Conservation (phyloP, 1,140 invertebrate genomes). For the Laodelphax striatellus region DNA sequence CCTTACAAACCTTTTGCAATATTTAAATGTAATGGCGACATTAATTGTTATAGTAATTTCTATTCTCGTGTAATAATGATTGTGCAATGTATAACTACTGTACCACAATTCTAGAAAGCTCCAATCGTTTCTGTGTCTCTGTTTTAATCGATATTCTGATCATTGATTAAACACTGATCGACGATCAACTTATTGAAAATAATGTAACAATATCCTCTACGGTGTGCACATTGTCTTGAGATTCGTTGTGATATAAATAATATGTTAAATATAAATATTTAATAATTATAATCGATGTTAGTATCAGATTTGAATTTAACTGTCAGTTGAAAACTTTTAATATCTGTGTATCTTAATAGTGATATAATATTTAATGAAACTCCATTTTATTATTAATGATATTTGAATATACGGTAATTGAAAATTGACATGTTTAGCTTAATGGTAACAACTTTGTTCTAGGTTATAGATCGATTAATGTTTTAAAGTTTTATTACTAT, state of each 20-base stretch:
- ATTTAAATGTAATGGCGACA: no score
- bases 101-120: no score
- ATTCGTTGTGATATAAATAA: not conserved
- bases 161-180: no score
- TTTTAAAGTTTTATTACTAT: slow-evolving; percentile 3
- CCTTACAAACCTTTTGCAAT: no score
- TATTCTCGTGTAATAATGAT: no score
- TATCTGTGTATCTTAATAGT: slow-evolving; percentile 1
- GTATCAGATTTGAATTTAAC: not conserved
- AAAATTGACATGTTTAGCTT: not conserved
- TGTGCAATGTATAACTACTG: no score
- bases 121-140: no score
- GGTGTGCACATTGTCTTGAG: not conserved
- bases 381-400: slow-evolving; percentile 1
- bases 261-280: not conserved
- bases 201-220: not conserved
- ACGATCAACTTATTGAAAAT: no score
- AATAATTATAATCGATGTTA: not conserved
- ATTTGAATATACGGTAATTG: no score
- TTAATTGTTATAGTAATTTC: no score
- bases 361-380: not conserved
- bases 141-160: no score
- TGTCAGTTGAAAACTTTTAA: slow-evolving; percentile 1
- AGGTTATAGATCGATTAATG: slow-evolving; percentile 1
- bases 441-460: not conserved